Evolutionary conservation across 1,140 invertebrate species (phyloP), one percentile per base, ranked within the genome.

Genomic region (Macrosteles quadrilineatus): DNA sequence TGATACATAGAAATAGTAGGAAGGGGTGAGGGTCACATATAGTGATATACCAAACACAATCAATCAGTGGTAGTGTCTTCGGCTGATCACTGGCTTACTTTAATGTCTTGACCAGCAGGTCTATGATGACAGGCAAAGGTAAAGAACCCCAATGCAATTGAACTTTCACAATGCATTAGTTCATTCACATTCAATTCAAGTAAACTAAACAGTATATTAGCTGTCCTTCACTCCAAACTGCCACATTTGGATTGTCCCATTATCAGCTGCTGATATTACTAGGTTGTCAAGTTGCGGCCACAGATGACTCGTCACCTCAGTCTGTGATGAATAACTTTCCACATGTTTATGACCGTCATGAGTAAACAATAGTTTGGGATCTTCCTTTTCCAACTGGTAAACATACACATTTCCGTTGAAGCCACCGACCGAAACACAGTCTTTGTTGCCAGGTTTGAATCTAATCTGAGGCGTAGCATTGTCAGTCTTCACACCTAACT

Each of bases 351-450:
- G 47, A 4, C 47, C 47, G n/a, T 50, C 47, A 50, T 50, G 47
- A 6, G 47, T 50, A 23, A 50, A 50, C n/a, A 50, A 4, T 11
- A 50, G 47, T 50, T 50, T 23, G 3, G 47, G 47, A 6, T 50
- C 47, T 19, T n/a, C 21, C n/a, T 50, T 50, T 11, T n/a, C 6
- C 47, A 50, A 6, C 6, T 50, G 17, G 47, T 50, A 50, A 50
- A 50, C 47, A 50, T 50, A 50, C 6, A 50, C 47, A 50, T 50
- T 50, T n/a, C 47, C 47, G n/a, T 50, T 23, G n/a, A 50, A 50
- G 3, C 47, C 47, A 11, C 4, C 4, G 4, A 50, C 47, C 17
- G 47, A 50, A 4, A 50, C 32, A 36, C 32, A 36, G 4, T 36
- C 32, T 36, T 14, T 50, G 17, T 50, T 50, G 17, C 21, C 17